phyloP scores from a whole-genome alignment of 2,113 vertebrate genomes.

The Myocastor coypus region DNA sequence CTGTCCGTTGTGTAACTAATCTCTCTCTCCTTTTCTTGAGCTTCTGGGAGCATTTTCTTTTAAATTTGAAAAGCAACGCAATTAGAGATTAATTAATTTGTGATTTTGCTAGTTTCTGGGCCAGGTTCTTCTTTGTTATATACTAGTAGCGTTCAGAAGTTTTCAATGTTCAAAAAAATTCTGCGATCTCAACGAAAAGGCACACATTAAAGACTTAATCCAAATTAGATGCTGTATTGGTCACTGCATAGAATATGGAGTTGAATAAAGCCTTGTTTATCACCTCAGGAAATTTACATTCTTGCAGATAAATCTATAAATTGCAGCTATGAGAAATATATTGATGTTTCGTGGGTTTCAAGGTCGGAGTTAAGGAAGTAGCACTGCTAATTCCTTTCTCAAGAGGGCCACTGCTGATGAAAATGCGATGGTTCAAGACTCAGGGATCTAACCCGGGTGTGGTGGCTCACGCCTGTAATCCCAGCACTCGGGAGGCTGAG shows the following conservation, averaged over 20 bases:
- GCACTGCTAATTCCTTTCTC: background rate
- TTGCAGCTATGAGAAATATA: background rate
- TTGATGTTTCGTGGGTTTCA: background rate
- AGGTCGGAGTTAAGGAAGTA: background rate
- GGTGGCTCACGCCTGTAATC: no score
- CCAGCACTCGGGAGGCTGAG: no score
- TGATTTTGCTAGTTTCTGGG: constrained; percentile 34
- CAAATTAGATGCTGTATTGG: background rate
- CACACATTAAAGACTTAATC: background rate
- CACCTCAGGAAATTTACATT: background rate
- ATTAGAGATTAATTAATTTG: constrained; percentile 21
- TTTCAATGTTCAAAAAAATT: background rate
- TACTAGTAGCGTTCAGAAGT: background rate
- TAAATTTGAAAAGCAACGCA: constrained; percentile 47
- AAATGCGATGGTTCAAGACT: background rate
- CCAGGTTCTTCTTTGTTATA: background rate
- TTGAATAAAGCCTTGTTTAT: background rate
- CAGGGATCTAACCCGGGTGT: no score
- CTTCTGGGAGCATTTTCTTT: background rate
- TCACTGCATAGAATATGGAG: background rate
- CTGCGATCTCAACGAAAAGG: background rate
- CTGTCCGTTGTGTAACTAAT: constrained; percentile 32
- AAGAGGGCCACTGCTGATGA: background rate
- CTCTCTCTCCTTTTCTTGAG: background rate
- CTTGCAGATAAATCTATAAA: background rate